phyloP scores from a whole-genome alignment of 2,888 invertebrate genomes.

The Pyrrhia umbra region DNA sequence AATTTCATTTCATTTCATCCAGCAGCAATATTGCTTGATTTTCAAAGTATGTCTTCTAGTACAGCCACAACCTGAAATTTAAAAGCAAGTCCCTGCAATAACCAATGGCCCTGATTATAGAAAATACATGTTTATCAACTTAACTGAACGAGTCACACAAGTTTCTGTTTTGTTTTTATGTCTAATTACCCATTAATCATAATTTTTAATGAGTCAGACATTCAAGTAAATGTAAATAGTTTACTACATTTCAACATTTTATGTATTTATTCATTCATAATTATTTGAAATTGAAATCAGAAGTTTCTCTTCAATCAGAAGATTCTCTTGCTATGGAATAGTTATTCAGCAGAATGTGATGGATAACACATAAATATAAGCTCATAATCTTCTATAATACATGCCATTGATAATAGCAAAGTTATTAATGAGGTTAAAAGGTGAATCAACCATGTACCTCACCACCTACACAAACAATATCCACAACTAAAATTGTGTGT shows the following conservation, averaged over 20 bases:
- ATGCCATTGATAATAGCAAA: too few relatives aligned
- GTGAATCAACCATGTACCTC: not conserved
- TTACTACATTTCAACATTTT: conserved; percentile 3
- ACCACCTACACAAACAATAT: not conserved
- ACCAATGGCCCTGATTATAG: conserved; percentile 26
- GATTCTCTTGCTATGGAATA: not conserved
- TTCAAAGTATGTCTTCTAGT: too few relatives aligned
- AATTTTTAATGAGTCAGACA: conserved; percentile 31
- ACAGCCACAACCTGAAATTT: too few relatives aligned
- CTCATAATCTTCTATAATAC: not conserved
- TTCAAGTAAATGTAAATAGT: conserved; percentile 18
- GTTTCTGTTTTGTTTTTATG: conserved; percentile 9
- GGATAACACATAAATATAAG: too few relatives aligned
- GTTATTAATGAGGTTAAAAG: not conserved
- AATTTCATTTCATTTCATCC: too few relatives aligned
- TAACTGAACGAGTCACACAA: conserved; percentile 3
- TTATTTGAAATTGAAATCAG: not conserved
- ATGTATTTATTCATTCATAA: not conserved
- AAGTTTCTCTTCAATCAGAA: too few relatives aligned
- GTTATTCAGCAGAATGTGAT: not conserved
- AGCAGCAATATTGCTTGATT: too few relatives aligned
- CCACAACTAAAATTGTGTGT: not conserved
- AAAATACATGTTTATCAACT: conserved; percentile 13
- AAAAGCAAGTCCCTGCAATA: conserved; percentile 30
- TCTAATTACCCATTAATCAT: conserved; percentile 25